Evolutionary conservation across 2,797 vertebrate genomes (phyloP).

Genomic region (Lithobates pipiens): DNA sequence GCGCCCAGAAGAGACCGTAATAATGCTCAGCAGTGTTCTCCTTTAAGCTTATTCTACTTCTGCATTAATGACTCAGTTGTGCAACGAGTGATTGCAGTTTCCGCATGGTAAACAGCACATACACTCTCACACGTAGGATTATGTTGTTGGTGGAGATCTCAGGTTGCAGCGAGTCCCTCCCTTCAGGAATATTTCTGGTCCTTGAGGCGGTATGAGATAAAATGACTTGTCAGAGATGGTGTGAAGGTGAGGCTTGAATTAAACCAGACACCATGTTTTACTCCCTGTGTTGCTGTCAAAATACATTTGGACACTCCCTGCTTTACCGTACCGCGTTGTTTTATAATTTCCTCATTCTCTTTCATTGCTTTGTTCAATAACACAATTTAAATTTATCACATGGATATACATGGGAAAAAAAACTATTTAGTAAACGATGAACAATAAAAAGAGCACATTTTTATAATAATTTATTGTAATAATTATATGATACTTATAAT

Average conservation of each 20-base stretch:
- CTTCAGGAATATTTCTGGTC: conserved; percentile 1
- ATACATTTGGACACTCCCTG: background rate
- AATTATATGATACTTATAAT: too few relatives aligned
- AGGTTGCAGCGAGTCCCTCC: background rate
- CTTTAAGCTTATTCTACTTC: too few relatives aligned
- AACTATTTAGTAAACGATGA: too few relatives aligned
- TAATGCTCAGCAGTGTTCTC: too few relatives aligned
- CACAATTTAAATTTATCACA: background rate
- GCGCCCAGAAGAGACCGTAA: too few relatives aligned
- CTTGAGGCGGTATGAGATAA: conserved; percentile 1
- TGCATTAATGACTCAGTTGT: background rate
- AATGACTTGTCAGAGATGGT: background rate
- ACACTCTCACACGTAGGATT: background rate
- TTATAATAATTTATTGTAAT: too few relatives aligned
- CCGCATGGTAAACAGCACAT: background rate
- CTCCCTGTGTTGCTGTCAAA: background rate
- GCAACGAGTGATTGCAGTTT: background rate
- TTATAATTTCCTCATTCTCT: background rate
- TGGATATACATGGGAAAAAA: background rate
- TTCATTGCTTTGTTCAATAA: background rate
- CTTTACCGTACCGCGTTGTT: background rate
- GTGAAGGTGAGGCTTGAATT: background rate
- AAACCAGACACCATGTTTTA: background rate
- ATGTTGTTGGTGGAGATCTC: background rate
- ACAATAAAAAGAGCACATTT: background rate